phyloP scores from a whole-genome alignment of 2,797 vertebrate genomes.

The Spinus olivaceus region DNA sequence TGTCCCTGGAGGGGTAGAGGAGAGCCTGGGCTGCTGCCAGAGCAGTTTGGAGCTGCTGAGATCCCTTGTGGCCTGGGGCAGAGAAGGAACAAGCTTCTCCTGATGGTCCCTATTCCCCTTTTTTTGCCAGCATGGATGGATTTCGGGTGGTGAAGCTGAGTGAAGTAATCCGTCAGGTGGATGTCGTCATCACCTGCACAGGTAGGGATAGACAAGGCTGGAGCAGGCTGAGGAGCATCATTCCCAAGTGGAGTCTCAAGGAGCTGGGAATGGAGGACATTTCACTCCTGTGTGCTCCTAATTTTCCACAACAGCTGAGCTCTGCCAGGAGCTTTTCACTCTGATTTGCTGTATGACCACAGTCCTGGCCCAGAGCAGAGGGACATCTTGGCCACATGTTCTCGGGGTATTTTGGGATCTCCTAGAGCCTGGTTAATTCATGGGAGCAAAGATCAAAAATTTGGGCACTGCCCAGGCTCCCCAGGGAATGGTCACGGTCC shows the following conservation, averaged over 20 bases:
- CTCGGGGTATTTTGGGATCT: background rate
- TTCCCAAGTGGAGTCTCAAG: background rate
- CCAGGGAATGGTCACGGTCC: background rate
- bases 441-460: background rate
- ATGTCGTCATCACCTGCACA: conserved; percentile 98
- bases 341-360: background rate
- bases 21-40: background rate
- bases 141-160: conserved; percentile 97
- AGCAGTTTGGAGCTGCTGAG: background rate
- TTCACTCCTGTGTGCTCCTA: fast-evolving
- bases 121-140: conserved; percentile 91
- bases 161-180: conserved; percentile 96
- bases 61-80: background rate
- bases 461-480: background rate
- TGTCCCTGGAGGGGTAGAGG: background rate
- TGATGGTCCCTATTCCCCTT: background rate
- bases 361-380: background rate
- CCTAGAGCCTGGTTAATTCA: background rate
- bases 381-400: background rate
- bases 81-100: background rate
- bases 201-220: conserved; percentile 72
- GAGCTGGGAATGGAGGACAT: background rate
- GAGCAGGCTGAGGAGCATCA: background rate
- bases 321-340: background rate
- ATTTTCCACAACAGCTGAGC: background rate